These are phyloP conservation scores for Mycogona germanica DNA, from an alignment of 2,888 invertebrate genomes.

Conservation along the genomic window DNA sequence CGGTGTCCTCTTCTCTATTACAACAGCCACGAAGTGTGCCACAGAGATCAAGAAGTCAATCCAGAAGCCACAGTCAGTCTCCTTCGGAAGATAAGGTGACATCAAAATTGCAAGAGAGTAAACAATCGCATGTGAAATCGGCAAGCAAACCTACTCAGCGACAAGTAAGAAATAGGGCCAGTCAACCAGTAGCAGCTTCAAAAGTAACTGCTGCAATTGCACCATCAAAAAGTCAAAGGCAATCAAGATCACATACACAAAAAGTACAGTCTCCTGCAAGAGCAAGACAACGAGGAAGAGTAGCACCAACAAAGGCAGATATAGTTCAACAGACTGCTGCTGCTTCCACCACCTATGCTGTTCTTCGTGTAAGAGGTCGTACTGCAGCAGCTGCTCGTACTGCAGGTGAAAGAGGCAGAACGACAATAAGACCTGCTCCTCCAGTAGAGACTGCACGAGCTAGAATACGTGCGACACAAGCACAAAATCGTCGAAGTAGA, in stretches of 20 bases:
- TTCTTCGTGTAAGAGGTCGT: neutral
- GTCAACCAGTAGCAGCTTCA: neutral
- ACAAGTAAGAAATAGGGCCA: neutral
- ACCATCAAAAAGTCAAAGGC: neutral
- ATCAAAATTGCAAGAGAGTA: neutral
- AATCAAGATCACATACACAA: neutral
- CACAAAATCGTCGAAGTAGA: neutral
- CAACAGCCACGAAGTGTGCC: neutral
- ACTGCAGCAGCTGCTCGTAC: neutral
- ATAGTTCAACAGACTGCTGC: neutral
- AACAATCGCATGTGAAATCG: neutral
- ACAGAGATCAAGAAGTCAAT: neutral
- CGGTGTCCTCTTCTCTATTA: too few relatives aligned
- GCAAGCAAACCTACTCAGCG: neutral
- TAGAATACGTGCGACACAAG: neutral
- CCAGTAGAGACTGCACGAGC: conserved; percentile 7
- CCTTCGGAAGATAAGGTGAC: neutral
- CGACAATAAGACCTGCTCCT: conserved; percentile 12
- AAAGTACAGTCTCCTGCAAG: neutral
- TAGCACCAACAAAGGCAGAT: conserved; percentile 5
- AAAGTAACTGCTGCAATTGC: neutral
- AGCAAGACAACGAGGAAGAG: neutral
- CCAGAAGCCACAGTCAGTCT: neutral
- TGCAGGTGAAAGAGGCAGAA: neutral
- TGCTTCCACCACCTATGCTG: neutral